These are phyloP conservation scores for Napeogenes sylphis DNA, from an alignment of 2,888 invertebrate species.

Conservation along the genomic window DNA sequence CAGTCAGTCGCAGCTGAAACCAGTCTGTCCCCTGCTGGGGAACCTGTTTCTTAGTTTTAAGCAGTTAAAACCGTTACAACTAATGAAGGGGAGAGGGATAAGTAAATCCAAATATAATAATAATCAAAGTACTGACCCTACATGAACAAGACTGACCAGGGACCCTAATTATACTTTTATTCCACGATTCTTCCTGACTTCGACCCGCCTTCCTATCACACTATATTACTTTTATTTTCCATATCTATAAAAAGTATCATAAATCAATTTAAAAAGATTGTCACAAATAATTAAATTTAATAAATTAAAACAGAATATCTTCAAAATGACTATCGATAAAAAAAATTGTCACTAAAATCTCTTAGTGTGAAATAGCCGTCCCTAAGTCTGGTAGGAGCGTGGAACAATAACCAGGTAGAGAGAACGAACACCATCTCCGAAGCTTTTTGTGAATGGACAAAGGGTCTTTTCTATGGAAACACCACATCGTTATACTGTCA, in stretches of 20 bases:
- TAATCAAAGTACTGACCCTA: conserved; percentile 72
- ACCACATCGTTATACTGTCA: conserved; percentile 76
- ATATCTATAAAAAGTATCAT: too few relatives aligned
- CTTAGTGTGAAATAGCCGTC: conserved; percentile 68
- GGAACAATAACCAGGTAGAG: conserved; percentile 74
- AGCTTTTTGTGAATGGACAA: conserved; percentile 75
- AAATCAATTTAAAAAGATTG: too few relatives aligned
- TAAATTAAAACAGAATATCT: too few relatives aligned
- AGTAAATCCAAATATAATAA: conserved; percentile 67
- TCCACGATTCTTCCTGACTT: conserved; percentile 2
- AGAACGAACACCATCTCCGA: conserved; percentile 67
- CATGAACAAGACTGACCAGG: conserved; percentile 63
- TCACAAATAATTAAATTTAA: too few relatives aligned
- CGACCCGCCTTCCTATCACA: too few relatives aligned
- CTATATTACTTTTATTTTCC: too few relatives aligned
- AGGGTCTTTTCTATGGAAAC: conserved; percentile 74
- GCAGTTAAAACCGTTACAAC: conserved; percentile 76
- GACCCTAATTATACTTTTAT: conserved; percentile 58
- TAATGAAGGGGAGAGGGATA: conserved; percentile 75
- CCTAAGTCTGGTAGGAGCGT: conserved; percentile 67
- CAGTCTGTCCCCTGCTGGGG: conserved; percentile 63
- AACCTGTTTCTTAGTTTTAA: conserved; percentile 77
- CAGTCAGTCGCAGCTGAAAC: conserved; percentile 62
- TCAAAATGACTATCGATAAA: background rate
- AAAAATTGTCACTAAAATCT: conserved; percentile 28